These are phyloP conservation scores for Trichogramma evanescens DNA, from an alignment of 2,888 invertebrate genomes.

Conservation along the genomic window DNA sequence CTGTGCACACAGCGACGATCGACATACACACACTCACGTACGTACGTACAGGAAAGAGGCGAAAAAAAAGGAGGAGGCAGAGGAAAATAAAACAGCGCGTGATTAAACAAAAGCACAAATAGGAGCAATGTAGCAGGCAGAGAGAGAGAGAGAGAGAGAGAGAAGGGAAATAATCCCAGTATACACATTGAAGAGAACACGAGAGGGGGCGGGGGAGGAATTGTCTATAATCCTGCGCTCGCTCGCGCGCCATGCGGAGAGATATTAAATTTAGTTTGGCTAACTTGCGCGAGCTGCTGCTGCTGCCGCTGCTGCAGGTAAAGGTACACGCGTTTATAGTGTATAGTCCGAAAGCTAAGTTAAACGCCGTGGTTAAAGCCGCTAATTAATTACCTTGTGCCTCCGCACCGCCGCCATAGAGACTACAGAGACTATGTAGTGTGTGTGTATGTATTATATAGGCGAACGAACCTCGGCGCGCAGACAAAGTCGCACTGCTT, in stretches of 20 bases:
- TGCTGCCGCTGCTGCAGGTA: slow-evolving; percentile 5
- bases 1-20: not conserved
- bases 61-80: too few relatives aligned
- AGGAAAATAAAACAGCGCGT: too few relatives aligned
- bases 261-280: slow-evolving; percentile 42
- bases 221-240: too few relatives aligned
- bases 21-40: not conserved
- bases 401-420: not conserved
- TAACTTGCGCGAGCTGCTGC: slow-evolving; percentile 12
- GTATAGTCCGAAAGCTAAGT: slow-evolving; percentile 34
- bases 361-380: slow-evolving; percentile 36
- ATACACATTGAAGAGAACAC: too few relatives aligned
- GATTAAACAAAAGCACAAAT: too few relatives aligned
- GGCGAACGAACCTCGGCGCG: slow-evolving; percentile 15
- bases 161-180: too few relatives aligned
- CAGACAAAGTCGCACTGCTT: slow-evolving; percentile 25
- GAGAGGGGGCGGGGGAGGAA: too few relatives aligned
- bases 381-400: slow-evolving; percentile 37
- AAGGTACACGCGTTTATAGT: not conserved
- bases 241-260: slow-evolving; percentile 16
- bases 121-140: too few relatives aligned
- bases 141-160: too few relatives aligned
- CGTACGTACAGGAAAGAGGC: not conserved
- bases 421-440: slow-evolving; percentile 9
- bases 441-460: too few relatives aligned